Evolutionary conservation across 2,113 vertebrate genomes (phyloP).

Genomic region (Cacatua alba): DNA sequence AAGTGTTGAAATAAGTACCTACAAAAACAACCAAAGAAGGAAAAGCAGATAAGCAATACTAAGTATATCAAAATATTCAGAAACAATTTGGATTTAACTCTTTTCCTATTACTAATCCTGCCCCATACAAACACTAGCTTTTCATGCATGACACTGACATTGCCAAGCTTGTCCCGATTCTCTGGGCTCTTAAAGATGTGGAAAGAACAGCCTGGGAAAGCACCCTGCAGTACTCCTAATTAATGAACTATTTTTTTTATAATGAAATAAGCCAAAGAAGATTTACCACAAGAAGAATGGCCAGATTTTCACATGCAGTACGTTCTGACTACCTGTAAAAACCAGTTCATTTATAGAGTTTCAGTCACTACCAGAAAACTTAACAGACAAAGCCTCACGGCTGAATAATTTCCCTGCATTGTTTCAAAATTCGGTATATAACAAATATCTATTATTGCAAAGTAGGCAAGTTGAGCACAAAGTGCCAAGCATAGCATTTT

Average conservation of each 20-base stretch:
- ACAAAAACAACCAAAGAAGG: neutral
- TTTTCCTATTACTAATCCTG: neutral
- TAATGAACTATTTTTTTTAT: neutral
- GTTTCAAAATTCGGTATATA: neutral
- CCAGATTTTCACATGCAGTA: neutral
- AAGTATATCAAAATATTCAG: neutral
- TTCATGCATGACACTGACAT: fast-evolving
- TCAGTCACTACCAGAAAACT: neutral
- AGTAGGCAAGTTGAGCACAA: neutral
- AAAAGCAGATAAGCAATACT: neutral
- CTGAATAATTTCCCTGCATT: neutral
- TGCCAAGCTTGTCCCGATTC: neutral
- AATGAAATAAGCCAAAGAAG: neutral
- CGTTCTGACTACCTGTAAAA: neutral
- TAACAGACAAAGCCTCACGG: fast-evolving
- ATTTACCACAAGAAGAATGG: fast-evolving
- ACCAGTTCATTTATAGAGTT: neutral
- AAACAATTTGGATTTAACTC: neutral
- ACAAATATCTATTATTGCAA: fast-evolving
- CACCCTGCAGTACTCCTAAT: neutral
- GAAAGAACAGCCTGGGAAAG: neutral
- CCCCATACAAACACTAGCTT: neutral
- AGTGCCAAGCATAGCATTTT: neutral
- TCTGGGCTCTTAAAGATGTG: neutral
- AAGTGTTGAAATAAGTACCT: neutral